Conservation (phyloP, 1,140 invertebrate species). For the Tetramorium simillimum region DNA sequence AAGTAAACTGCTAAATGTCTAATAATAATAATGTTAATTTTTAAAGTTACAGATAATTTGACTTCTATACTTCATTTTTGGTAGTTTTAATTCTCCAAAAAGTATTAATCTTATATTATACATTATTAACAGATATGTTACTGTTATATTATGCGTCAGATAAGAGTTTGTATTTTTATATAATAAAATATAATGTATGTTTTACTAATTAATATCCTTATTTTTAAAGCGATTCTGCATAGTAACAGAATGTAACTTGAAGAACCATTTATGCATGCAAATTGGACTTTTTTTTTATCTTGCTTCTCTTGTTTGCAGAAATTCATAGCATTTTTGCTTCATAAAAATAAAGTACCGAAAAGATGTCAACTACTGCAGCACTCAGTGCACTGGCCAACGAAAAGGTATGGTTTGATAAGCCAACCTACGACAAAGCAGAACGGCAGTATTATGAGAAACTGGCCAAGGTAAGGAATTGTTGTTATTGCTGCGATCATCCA, state of each 20-base stretch:
- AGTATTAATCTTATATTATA: constrained; percentile 18
- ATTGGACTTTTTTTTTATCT: neutral
- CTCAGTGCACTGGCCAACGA: constrained; percentile 79
- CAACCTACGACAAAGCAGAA: constrained; percentile 86
- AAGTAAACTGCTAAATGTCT: constrained; percentile 63
- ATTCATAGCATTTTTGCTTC: constrained; percentile 40
- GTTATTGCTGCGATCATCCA: neutral
- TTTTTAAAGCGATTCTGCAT: neutral
- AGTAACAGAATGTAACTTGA: constrained; percentile 20
- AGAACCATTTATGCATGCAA: neutral
- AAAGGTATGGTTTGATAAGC: constrained; percentile 86
- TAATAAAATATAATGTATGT: constrained; percentile 13
- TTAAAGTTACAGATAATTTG: constrained; percentile 25
- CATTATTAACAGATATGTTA: neutral
- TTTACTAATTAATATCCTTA: constrained; percentile 21
- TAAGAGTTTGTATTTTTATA: constrained; percentile 18
- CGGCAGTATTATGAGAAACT: constrained; percentile 82
- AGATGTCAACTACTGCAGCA: constrained; percentile 72
- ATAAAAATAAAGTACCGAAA: constrained; percentile 64
- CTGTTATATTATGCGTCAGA: neutral
- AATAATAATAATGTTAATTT: constrained; percentile 70
- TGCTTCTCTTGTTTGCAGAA: constrained; percentile 29
- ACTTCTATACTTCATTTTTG: neutral
- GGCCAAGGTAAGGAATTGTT: constrained; percentile 82
- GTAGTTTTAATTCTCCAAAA: neutral